Evolutionary conservation across 2,797 vertebrate species (phyloP), one percentile per base, ranked within the genome.

Genomic region (Ispidina lecontei): DNA sequence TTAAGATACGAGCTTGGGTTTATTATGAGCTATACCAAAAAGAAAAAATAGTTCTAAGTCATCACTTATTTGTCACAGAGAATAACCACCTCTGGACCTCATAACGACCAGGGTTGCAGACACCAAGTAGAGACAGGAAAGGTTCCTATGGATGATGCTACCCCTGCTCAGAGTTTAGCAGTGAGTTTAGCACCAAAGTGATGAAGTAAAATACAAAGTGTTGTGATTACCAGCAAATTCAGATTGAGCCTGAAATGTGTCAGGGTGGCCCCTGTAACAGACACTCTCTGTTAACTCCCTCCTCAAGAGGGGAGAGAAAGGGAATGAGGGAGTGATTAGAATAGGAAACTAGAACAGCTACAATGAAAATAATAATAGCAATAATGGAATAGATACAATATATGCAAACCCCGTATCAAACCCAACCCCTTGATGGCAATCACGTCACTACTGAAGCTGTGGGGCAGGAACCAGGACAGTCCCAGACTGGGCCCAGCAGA

Each of bases 1-100:
- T 91, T 92, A 91, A 93, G 91, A 62, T 49, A 88, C 1, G 7
- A 96, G 82, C 69, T 72, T 5, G 1, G 81, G 69, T 90, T 93
- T 89, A 84, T 75, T 85, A 84, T 0, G 4, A 93, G 72, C 72
- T 51, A 37, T 16, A 46, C 46, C 10, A 65, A 56, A 59, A 76
- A 46, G 31, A 33, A 92, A 33, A 89, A 87, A 31, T 29, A 63
- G 54, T 74, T 96, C 76, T 39, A 93, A 92, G 84, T 56, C 77
- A 87, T 84, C 77, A 26, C 19, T 85, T 81, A 86, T 90, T 90
- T 95, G 81, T 87, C 93, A 90, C 0, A 0, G 3, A 81, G 88
- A 89, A 35, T 74, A 92, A 92, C 35, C 82, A 82, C 62, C 54
- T 62, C 62, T 44, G 62, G 83, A 76, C 71, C 64, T 79, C 14